These are phyloP conservation scores for Tupaia chinensis DNA, from an alignment of 2,113 vertebrate species.

Conservation along the genomic window DNA sequence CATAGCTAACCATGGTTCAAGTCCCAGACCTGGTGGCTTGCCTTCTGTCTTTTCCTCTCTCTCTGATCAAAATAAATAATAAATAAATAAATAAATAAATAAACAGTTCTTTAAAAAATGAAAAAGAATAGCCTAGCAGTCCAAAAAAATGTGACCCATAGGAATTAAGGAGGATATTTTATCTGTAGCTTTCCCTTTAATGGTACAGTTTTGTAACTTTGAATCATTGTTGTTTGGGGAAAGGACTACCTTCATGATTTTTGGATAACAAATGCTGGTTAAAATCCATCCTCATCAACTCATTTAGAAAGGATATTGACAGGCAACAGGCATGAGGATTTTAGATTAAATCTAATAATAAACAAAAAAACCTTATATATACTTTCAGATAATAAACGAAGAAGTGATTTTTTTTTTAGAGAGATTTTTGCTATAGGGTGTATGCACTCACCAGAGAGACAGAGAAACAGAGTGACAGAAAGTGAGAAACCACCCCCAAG, in stretches of 20 bases:
- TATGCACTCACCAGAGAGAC: no score
- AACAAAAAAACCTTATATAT: no score
- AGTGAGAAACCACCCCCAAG: no score
- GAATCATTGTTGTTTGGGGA: not conserved
- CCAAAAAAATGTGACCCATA: not conserved
- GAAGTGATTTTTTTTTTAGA: not conserved
- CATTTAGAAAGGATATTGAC: not conserved
- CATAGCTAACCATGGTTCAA: no score
- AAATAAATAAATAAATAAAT: no score
- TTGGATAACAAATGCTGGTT: not conserved
- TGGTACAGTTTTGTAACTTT: not conserved
- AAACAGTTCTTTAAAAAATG: no score
- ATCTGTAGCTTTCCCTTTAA: not conserved
- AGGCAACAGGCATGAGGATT: not conserved
- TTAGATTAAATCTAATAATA: not conserved
- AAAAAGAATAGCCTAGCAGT: no score
- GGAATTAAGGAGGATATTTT: not conserved
- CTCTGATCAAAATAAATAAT: no score
- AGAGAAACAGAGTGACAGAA: no score
- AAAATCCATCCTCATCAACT: not conserved
- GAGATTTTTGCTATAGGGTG: no score
- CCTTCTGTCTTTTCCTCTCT: no score
- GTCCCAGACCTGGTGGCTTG: no score
- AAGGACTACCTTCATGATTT: not conserved
- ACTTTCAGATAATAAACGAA: slow-evolving; percentile 24